Percentiles rank a stretch among this genome's conserved stretches.
Evolutionary conservation across 2,888 invertebrate species (phyloP).

Genomic region (Hyppa rectilinea): DNA sequence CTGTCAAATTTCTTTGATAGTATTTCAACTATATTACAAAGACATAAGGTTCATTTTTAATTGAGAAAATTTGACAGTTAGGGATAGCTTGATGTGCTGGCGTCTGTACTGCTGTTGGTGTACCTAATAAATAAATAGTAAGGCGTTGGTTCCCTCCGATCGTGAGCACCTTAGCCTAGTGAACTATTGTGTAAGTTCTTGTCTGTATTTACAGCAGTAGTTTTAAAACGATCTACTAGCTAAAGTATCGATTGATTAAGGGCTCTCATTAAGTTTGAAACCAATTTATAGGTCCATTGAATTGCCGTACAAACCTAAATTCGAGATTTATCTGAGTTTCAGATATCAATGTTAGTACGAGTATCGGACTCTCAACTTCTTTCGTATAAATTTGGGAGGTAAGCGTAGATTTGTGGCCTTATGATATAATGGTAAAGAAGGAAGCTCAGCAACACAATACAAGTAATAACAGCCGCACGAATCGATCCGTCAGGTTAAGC

Average conservation of each 20-base stretch:
- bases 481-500: too few relatives aligned
- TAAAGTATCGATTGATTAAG: conserved; percentile 9
- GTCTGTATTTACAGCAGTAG: neutral
- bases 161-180: conserved; percentile 26
- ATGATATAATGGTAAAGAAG: neutral
- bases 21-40: too few relatives aligned
- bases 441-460: too few relatives aligned
- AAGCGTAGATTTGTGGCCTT: too few relatives aligned
- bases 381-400: neutral
- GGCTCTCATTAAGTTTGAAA: neutral
- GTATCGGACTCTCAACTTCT: neutral
- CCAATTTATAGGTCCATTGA: conserved; percentile 21
- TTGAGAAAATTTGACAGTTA: too few relatives aligned
- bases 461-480: too few relatives aligned
- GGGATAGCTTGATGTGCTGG: too few relatives aligned
- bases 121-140: too few relatives aligned
- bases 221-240: neutral
- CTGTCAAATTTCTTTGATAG: too few relatives aligned
- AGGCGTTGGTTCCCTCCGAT: conserved; percentile 5
- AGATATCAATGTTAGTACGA: neutral
- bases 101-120: too few relatives aligned
- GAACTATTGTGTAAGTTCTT: conserved; percentile 38
- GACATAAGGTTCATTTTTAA: too few relatives aligned
- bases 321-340: conserved; percentile 4
- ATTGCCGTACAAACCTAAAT: neutral